These are phyloP conservation scores for Lepidonotus clava DNA, from an alignment of 2,888 invertebrate species.

Conservation along the genomic window DNA sequence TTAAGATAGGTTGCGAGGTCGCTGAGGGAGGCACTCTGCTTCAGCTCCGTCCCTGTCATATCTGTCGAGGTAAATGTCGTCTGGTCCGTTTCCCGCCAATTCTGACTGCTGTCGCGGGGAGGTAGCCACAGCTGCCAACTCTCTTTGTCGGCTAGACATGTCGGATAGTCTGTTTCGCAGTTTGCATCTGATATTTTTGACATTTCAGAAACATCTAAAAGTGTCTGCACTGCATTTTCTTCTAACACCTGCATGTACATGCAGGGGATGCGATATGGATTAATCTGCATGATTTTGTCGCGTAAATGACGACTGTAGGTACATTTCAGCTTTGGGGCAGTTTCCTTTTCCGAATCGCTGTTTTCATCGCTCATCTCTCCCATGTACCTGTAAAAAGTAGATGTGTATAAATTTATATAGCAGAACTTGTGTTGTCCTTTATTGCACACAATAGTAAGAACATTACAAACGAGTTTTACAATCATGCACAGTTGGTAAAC, in stretches of 20 bases:
- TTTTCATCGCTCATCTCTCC: no score
- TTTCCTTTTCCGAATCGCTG: no score
- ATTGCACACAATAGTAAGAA: no score
- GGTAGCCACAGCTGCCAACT: not conserved
- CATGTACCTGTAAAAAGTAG: no score
- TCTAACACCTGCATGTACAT: not conserved
- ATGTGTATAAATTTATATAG: no score
- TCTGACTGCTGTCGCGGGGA: not conserved
- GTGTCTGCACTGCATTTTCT: not conserved
- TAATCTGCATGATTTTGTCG: slow-evolving; percentile 31
- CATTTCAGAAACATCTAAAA: not conserved
- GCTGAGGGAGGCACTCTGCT: not conserved
- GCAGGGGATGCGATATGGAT: slow-evolving; percentile 17
- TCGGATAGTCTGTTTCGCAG: not conserved
- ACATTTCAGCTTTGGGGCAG: no score
- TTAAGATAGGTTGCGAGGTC: not conserved
- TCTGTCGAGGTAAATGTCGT: not conserved
- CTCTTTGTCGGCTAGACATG: not conserved
- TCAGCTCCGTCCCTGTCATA: not conserved
- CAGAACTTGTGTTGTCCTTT: no score
- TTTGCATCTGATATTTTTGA: not conserved
- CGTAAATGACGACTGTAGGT: not conserved
- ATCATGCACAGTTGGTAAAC: no score
- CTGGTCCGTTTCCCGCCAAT: not conserved
- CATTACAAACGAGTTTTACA: no score